phyloP scores from a whole-genome alignment of 2,113 vertebrate genomes.

The Upupa epops region DNA sequence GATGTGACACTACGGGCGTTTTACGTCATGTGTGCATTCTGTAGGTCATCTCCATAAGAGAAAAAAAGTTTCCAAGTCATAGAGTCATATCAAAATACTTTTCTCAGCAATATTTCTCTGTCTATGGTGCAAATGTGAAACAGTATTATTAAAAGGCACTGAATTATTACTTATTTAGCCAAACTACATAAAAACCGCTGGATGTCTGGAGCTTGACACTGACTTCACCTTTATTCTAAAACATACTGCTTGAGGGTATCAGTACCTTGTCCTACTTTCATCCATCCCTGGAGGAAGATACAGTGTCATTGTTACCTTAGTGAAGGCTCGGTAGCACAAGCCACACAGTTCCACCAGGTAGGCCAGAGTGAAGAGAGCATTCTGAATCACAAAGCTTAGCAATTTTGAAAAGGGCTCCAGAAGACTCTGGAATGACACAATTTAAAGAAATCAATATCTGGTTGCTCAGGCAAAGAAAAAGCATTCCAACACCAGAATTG shows the following conservation, averaged over 20 bases:
- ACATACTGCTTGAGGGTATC: neutral
- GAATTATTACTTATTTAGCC: neutral
- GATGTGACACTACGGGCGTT: neutral
- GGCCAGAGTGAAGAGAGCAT: constrained; percentile 91
- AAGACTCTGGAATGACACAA: constrained; percentile 84
- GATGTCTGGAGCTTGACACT: neutral
- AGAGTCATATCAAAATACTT: neutral
- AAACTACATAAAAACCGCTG: neutral
- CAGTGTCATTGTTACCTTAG: constrained; percentile 83
- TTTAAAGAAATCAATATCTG: constrained; percentile 34
- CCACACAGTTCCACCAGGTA: constrained; percentile 97
- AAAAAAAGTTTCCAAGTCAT: neutral
- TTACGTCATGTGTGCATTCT: neutral
- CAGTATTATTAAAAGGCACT: neutral
- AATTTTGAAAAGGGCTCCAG: constrained; percentile 97
- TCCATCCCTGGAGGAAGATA: neutral
- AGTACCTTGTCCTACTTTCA: neutral
- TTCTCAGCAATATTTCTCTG: neutral
- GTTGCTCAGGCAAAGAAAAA: constrained; percentile 19
- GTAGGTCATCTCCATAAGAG: neutral
- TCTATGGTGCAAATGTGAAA: neutral
- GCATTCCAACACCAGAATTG: neutral
- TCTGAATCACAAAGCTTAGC: constrained; percentile 97
- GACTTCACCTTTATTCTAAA: constrained; percentile 15
- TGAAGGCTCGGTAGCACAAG: constrained; percentile 95